Evolutionary conservation across 2,888 invertebrate species (phyloP).

Genomic region (Hypselothyrea guttata): DNA sequence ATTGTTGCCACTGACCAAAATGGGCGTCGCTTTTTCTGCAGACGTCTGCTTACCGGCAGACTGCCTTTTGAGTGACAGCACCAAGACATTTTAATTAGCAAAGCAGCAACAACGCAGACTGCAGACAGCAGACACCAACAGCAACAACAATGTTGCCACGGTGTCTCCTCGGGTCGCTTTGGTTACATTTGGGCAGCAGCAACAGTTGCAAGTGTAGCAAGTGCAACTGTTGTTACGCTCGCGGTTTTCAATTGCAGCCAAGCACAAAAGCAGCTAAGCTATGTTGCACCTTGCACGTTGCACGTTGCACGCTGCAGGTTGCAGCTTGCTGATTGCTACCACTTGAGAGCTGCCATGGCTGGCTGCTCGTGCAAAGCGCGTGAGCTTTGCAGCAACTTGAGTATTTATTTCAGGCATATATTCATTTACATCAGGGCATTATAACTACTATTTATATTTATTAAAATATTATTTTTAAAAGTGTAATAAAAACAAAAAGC

Average conservation of each 20-base stretch:
- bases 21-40: slow-evolving; percentile 52
- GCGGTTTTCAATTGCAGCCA: slow-evolving; percentile 37
- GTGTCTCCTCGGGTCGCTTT: slow-evolving; percentile 50
- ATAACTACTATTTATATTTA: too few relatives aligned
- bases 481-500: too few relatives aligned
- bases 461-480: too few relatives aligned
- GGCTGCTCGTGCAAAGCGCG: slow-evolving; percentile 17
- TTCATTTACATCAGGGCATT: slow-evolving; percentile 9
- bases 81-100: slow-evolving; percentile 74
- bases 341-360: neutral
- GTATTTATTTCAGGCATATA: neutral
- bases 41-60: slow-evolving; percentile 35
- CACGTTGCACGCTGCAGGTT: slow-evolving; percentile 15
- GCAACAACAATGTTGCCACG: slow-evolving; percentile 27
- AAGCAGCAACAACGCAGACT: slow-evolving; percentile 27
- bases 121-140: slow-evolving; percentile 24
- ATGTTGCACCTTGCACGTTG: slow-evolving; percentile 2
- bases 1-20: slow-evolving; percentile 66
- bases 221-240: slow-evolving; percentile 66
- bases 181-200: slow-evolving; percentile 60
- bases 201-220: slow-evolving; percentile 19
- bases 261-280: slow-evolving; percentile 25
- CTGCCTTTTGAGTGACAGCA: slow-evolving; percentile 72
- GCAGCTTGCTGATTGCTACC: too few relatives aligned
- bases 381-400: slow-evolving; percentile 8